phyloP scores from a whole-genome alignment of 1,140 invertebrate species.

The Drepana arcuata region DNA sequence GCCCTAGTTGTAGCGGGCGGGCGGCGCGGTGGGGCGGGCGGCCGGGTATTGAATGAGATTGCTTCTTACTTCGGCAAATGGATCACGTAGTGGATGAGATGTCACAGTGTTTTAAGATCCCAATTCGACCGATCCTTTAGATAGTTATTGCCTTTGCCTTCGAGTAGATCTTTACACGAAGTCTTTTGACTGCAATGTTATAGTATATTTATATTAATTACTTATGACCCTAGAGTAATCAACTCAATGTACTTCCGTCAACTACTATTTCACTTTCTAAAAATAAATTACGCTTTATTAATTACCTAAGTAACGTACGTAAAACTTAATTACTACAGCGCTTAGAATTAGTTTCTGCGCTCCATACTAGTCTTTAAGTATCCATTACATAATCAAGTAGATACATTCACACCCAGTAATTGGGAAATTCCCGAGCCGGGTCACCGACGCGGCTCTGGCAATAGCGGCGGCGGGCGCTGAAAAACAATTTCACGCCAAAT shows the following conservation, averaged over 20 bases:
- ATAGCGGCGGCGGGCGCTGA: slow-evolving; percentile 52
- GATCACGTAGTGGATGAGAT: slow-evolving; percentile 74
- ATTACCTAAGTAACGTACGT: too few relatives aligned
- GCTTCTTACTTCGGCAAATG: slow-evolving; percentile 74
- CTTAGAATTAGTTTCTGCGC: too few relatives aligned
- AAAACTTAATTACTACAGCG: too few relatives aligned
- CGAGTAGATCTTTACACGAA: too few relatives aligned
- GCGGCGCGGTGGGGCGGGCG: slow-evolving; percentile 16
- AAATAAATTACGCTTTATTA: too few relatives aligned
- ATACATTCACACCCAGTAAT: slow-evolving; percentile 67
- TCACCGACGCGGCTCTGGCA: slow-evolving; percentile 33
- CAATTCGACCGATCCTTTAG: slow-evolving; percentile 45
- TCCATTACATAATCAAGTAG: slow-evolving; percentile 54
- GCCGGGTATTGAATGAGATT: slow-evolving; percentile 72
- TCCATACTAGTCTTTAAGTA: too few relatives aligned
- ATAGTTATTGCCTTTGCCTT: slow-evolving; percentile 11
- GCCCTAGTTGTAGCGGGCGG: slow-evolving; percentile 33
- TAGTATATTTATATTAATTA: too few relatives aligned
- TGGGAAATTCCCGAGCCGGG: slow-evolving; percentile 64
- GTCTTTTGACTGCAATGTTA: too few relatives aligned
- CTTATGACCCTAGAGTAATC: too few relatives aligned
- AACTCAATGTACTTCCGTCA: too few relatives aligned
- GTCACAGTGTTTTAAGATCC: slow-evolving; percentile 73
- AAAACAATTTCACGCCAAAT: slow-evolving; percentile 73
- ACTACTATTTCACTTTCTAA: too few relatives aligned